Conservation (phyloP, 2,797 vertebrate species). For the Eleutherodactylus coqui region DNA sequence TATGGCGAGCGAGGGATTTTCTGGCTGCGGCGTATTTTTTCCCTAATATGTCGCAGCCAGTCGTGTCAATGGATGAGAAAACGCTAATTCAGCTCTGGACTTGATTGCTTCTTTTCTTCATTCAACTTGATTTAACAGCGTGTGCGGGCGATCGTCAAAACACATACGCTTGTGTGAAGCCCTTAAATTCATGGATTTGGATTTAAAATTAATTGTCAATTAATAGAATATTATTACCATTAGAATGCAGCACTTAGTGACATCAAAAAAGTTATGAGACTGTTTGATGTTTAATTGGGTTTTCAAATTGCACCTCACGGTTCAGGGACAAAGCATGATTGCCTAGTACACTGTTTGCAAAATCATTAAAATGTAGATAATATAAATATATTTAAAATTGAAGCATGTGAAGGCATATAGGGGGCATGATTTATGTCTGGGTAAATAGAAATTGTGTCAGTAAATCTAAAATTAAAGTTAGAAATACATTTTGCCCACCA, state of each 20-base stretch:
- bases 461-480: not conserved
- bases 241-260: conserved; percentile 2
- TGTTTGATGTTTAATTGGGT: conserved; percentile 24
- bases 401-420: not conserved
- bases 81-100: too few species aligned
- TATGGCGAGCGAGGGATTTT: too few species aligned
- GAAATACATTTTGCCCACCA: not conserved
- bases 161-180: too few species aligned
- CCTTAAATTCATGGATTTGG: not conserved
- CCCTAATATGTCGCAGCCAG: too few species aligned
- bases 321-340: conserved; percentile 5
- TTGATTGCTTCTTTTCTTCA: too few species aligned
- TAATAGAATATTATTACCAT: conserved; percentile 1
- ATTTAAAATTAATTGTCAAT: not conserved
- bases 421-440: not conserved
- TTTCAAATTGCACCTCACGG: not conserved
- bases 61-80: too few species aligned
- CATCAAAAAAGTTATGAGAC: conserved; percentile 3
- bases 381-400: conserved; percentile 5
- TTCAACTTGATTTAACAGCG: too few species aligned
- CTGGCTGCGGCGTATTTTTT: too few species aligned
- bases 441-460: not conserved
- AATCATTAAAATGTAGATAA: conserved; percentile 24
- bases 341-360: not conserved
- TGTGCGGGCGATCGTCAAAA: too few species aligned